Percentiles rank a stretch among this genome's conserved stretches.
These are phyloP conservation scores for Oryzias celebensis DNA, from an alignment of 2,113 vertebrate genomes.

Conservation along the genomic window DNA sequence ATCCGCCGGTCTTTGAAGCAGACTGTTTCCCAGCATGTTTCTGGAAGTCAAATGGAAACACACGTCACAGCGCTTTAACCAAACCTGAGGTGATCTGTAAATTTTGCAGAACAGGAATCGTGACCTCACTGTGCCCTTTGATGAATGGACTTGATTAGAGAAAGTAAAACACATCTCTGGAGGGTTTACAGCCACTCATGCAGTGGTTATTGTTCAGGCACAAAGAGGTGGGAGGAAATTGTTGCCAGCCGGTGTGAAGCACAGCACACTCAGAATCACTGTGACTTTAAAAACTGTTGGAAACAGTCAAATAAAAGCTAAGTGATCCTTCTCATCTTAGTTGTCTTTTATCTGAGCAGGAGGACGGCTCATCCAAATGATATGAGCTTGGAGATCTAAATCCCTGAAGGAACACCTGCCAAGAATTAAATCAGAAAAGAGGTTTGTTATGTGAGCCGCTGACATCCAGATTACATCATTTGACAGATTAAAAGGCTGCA, in stretches of 20 bases:
- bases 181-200: constrained; percentile 11
- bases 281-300: background rate
- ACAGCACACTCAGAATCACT: background rate
- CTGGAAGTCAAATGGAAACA: constrained; percentile 3
- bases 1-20: constrained; percentile 1
- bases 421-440: too few relatives aligned
- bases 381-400: background rate
- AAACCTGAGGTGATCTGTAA: constrained; percentile 21
- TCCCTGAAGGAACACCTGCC: background rate
- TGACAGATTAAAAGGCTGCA: too few relatives aligned
- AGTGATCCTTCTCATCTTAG: background rate
- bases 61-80: constrained; percentile 11
- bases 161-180: constrained; percentile 40
- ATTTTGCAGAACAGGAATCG: constrained; percentile 3
- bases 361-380: background rate
- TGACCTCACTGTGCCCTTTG: constrained; percentile 8
- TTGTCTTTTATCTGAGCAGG: background rate
- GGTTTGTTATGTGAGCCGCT: too few relatives aligned
- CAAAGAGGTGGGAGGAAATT: constrained; percentile 39
- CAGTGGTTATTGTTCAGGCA: constrained; percentile 4
- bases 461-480: too few relatives aligned
- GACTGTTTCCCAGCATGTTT: too few relatives aligned
- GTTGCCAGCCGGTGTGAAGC: constrained; percentile 36
- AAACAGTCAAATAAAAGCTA: background rate
- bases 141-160: constrained; percentile 41